Evolutionary conservation across 2,797 vertebrate genomes (phyloP).

Genomic region (Hypotaenidia okinawae): DNA sequence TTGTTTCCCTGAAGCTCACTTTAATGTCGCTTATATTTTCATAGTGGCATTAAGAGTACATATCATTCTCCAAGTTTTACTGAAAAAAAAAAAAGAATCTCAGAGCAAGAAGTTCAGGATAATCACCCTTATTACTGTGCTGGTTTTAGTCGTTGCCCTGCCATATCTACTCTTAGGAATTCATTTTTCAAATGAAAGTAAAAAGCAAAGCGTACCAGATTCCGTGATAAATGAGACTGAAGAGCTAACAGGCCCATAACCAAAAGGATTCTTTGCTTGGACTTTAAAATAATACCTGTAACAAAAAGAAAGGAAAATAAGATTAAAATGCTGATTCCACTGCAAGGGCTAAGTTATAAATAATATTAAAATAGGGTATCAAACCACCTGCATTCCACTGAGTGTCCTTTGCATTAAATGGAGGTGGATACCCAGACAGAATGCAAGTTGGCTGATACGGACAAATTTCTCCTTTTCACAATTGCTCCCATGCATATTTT

Average conservation of each 20-base stretch:
- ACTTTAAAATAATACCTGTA: constrained; percentile 98
- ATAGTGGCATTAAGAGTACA: background rate
- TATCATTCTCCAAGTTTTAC: background rate
- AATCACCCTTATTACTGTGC: background rate
- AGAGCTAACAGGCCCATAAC: constrained; percentile 92
- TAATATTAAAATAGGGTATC: background rate
- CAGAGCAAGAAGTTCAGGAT: background rate
- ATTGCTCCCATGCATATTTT: background rate
- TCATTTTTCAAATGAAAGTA: constrained; percentile 6
- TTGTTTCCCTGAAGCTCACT: background rate
- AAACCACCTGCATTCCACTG: background rate
- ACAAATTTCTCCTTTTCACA: background rate
- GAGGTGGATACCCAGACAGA: background rate
- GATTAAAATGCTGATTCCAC: background rate
- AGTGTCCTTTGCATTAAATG: background rate
- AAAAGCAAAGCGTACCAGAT: constrained; percentile 85
- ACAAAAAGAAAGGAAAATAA: constrained; percentile 1
- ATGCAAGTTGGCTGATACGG: background rate
- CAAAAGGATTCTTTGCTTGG: constrained; percentile 94
- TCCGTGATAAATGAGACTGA: constrained; percentile 94
- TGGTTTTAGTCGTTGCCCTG: background rate
- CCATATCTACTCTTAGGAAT: background rate
- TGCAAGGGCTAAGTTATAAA: background rate
- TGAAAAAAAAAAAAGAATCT: background rate
- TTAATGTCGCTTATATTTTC: background rate